Conservation (phyloP, 2,797 vertebrate genomes). For the Halcyon smyrnensis region DNA sequence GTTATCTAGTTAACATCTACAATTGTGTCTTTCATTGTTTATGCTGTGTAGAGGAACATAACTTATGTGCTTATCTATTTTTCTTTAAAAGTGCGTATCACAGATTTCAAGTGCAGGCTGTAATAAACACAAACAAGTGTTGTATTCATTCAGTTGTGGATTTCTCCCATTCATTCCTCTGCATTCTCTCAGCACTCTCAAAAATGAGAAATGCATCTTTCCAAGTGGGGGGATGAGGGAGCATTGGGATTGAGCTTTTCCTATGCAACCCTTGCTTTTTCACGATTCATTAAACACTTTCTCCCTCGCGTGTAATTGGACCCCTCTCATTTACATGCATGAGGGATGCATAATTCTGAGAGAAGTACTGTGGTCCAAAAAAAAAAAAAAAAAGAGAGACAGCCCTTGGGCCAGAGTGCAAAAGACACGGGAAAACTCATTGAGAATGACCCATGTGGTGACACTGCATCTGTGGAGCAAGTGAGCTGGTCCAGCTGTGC, state of each 20-base stretch:
- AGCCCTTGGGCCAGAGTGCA: neutral
- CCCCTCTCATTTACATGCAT: slow-evolving; percentile 82
- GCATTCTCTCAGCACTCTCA: neutral
- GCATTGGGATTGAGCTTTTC: slow-evolving; percentile 59
- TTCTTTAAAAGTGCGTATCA: neutral
- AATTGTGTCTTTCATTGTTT: rapidly evolving
- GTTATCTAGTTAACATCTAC: neutral
- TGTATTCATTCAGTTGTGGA: slow-evolving; percentile 1
- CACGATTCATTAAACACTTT: slow-evolving; percentile 84
- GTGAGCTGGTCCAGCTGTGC: rapidly evolving
- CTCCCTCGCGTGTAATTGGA: slow-evolving; percentile 77
- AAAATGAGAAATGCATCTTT: slow-evolving; percentile 58
- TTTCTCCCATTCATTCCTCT: slow-evolving; percentile 3
- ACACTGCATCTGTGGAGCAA: neutral
- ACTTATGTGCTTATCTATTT: neutral
- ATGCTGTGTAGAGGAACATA: neutral
- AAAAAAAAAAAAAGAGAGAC: neutral
- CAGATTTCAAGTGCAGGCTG: neutral
- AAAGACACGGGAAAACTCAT: neutral
- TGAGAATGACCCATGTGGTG: rapidly evolving
- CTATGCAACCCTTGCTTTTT: slow-evolving; percentile 77
- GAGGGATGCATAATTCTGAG: slow-evolving; percentile 61
- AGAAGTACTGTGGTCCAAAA: slow-evolving; percentile 49
- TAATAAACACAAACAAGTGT: slow-evolving; percentile 39
- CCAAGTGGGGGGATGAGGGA: slow-evolving; percentile 41